Evolutionary conservation across 2,888 invertebrate species (phyloP), one percentile per base, ranked within the genome.

Genomic region (Chymomyza procnemis): DNA sequence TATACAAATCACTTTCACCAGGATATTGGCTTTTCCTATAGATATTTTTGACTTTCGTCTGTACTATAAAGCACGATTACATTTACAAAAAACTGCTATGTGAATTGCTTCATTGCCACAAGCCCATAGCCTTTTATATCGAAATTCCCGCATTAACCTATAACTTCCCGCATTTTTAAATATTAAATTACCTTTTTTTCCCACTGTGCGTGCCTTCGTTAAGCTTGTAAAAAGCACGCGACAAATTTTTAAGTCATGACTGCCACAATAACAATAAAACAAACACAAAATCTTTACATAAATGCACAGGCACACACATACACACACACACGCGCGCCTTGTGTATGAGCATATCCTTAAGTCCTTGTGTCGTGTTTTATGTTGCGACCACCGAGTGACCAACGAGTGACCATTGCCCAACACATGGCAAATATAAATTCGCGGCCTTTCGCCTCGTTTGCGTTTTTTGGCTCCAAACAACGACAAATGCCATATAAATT

Each of bases 191-290:
- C n/a, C n/a, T n/a, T n/a, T n/a, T n/a, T n/a, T n/a, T n/a, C n/a
- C 41, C 19, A 16, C 34, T 18, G 26, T 26, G 26, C 26, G 26
- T 22, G 16, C 34, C 18, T 1, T 50, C 22, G 54, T 62, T 69
- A 64, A 46, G 62, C 64, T 66, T 54, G 61, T 64, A 73, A 59
- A 73, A 69, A 74, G 75, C 64, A 70, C 63, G 73, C 78, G 87
- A 83, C 83, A 83, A 83, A 83, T 83, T 87, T 85, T 82, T 85
- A 83, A 87, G 83, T 83, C 83, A 82, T 85, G 85, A 82, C 78
- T 87, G 87, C 30, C 76, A 82, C 87, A 87, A 87, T 84, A 79
- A 87, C 84, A 84, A 86, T 84, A 87, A 83, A 86, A 76, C 78
- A 87, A 85, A 72, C 80, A 74, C 34, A 41, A 41, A 41, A 41